Evolutionary conservation across 2,113 vertebrate species (phyloP), one percentile per base, ranked within the genome.

Genomic region (Hoplias malabaricus): DNA sequence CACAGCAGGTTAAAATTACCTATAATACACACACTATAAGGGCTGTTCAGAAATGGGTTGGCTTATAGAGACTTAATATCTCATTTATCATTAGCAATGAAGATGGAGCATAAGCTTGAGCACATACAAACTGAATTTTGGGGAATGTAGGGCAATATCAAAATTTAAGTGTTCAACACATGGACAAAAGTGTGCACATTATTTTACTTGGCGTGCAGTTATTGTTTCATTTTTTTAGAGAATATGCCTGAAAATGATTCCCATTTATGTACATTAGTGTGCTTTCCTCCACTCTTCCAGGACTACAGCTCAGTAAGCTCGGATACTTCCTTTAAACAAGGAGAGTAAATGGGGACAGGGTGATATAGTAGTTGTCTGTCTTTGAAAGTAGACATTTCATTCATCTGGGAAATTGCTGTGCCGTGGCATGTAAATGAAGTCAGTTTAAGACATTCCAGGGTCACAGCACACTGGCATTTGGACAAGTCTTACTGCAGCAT

Each of bases 341-440:
- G 25, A 68, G 13, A 40, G 43, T 36, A 56, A n/a, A 42, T 34
- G 50, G 27, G 23, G 11, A 25, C 56, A 69, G 19, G 59, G 25
- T 68, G 40, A 61, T 70, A 70, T 21, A 23, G 36, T 53, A 11
- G 56, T 48, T 78, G 12, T 48, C 54, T 63, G 56, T 63, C 75
- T 69, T 7, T 53, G 46, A 42, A 67, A 25, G 34, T 42, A 43
- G 63, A 62, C 71, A 73, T 78, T 78, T 78, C 54, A 82, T 73
- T 73, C n/a, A 46, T 73, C 71, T 46, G 57, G 54, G 56, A 74
- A 77, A 81, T 66, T 63, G 29, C 61, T 65, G 67, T 75, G 48
- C 34, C 33, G 53, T 66, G 23, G 40, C 66, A 59, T 83, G 73
- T 72, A 83, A 79, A 79, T 75, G n/a, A 75, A 81, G 62, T 57